Conservation (phyloP, 2,888 invertebrate species). For the Ptilodon capucinus region DNA sequence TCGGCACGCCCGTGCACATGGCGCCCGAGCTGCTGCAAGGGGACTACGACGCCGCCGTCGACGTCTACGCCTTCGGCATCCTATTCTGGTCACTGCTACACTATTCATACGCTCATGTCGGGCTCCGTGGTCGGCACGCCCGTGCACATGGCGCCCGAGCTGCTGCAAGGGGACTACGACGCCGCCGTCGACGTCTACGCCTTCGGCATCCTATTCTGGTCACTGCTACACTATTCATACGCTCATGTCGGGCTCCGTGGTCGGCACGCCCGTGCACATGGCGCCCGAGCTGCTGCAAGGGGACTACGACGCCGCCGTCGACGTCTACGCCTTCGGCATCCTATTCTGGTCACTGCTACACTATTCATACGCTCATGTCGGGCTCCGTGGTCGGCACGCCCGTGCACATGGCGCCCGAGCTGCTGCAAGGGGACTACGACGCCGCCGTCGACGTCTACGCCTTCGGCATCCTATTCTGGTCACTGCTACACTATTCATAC, state of each 20-base stretch:
- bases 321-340: too few relatives aligned
- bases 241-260: too few relatives aligned
- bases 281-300: too few relatives aligned
- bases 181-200: conserved; percentile 94
- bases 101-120: conserved; percentile 93
- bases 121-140: conserved; percentile 90
- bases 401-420: too few relatives aligned
- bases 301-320: too few relatives aligned
- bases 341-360: too few relatives aligned
- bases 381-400: too few relatives aligned
- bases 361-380: too few relatives aligned
- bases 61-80: conserved; percentile 95
- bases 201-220: conserved; percentile 94
- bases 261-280: background rate
- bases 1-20: conserved; percentile 83
- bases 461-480: too few relatives aligned
- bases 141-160: conserved; percentile 89
- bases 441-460: too few relatives aligned
- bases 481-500: too few relatives aligned
- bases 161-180: conserved; percentile 91
- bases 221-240: conserved; percentile 19
- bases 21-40: conserved; percentile 93
- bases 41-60: conserved; percentile 91
- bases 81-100: conserved; percentile 86
- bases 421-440: too few relatives aligned